Conservation (phyloP, 2,888 invertebrate species). For the Campopleginae sp. region DNA sequence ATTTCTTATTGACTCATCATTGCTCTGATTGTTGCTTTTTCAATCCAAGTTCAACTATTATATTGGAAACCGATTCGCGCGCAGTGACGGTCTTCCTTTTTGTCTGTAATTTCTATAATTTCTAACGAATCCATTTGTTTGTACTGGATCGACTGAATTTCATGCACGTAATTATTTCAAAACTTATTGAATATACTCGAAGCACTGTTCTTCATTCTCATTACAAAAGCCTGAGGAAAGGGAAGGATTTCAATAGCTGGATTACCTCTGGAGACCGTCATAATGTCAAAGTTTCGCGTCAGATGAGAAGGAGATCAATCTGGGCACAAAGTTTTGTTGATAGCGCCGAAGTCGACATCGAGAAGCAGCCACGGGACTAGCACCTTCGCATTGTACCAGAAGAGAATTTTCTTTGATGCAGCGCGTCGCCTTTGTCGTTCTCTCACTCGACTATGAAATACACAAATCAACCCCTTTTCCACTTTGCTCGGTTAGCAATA, state of each 20-base stretch:
- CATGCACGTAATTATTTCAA: background rate
- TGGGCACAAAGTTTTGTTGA: slow-evolving; percentile 12
- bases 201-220: slow-evolving; percentile 21
- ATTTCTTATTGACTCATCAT: background rate
- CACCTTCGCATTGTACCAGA: slow-evolving; percentile 8
- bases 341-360: slow-evolving; percentile 7
- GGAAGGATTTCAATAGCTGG: slow-evolving; percentile 49
- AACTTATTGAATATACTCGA: background rate
- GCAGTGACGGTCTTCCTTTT: too few species aligned
- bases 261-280: slow-evolving; percentile 26
- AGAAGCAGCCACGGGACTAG: slow-evolving; percentile 18
- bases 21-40: background rate
- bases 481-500: slow-evolving; percentile 40
- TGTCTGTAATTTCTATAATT: too few species aligned
- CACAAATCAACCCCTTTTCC: slow-evolving; percentile 27
- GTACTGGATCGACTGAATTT: too few species aligned
- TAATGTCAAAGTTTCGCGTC: slow-evolving; percentile 52
- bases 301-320: slow-evolving; percentile 21
- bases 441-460: slow-evolving; percentile 42
- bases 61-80: too few species aligned
- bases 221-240: slow-evolving; percentile 9
- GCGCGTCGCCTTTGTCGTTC: slow-evolving; percentile 39
- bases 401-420: slow-evolving; percentile 58
- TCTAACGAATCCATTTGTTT: too few species aligned
- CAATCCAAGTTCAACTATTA: background rate